Base-by-base conservation (phyloP, 2,113 vertebrate species). In the Tupaia chinensis region DNA sequence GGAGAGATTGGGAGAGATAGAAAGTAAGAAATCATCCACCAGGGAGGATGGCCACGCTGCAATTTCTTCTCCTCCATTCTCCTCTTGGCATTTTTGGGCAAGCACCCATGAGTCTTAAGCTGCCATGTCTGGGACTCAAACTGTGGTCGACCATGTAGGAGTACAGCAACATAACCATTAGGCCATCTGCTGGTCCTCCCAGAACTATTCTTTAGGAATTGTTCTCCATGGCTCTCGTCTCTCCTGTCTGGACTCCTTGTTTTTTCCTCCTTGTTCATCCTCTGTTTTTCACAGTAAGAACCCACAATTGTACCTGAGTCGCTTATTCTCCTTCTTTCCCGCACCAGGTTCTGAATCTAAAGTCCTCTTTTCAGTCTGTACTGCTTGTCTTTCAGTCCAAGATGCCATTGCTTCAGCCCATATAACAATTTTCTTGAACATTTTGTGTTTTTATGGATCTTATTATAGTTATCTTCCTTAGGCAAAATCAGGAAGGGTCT, bases 371-470 rank as follows among this genome's bases (percentile, higher is more conserved):
- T 79, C 44, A 63, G 73, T 89, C 76, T 91, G 44, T 27, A 29
- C 17, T 82, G 23, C 2, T 84, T 79, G 61, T 93, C 79, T 88
- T 93, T 84, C 10, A 53, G 23, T 58, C 29, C 20, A 61, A 85
- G 27, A 80, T 58, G 60, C 7, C 56, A 72, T 66, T 70, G 19
- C 70, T 74, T 78, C 58, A 61, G 85, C 9, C 16, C 69, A 11
- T 69, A 19, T 11, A 78, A 19, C 8, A 78, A 77, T 65, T 95
- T 29, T 83, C 27, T 90, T 82, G 60, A 92, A 84, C 90, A 56
- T 9, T 10, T 17, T 88, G 81, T 70, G 12, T 72, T 91, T 91
- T 87, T 94, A 74, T 87, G 56, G 94, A 54, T 81, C 72, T 87
- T 87, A 74, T 61, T 65, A 70, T 68, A 69, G 29, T 68, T 88